These are phyloP conservation scores for Icerya purchasi DNA, from an alignment of 2,888 invertebrate genomes.

Conservation along the genomic window DNA sequence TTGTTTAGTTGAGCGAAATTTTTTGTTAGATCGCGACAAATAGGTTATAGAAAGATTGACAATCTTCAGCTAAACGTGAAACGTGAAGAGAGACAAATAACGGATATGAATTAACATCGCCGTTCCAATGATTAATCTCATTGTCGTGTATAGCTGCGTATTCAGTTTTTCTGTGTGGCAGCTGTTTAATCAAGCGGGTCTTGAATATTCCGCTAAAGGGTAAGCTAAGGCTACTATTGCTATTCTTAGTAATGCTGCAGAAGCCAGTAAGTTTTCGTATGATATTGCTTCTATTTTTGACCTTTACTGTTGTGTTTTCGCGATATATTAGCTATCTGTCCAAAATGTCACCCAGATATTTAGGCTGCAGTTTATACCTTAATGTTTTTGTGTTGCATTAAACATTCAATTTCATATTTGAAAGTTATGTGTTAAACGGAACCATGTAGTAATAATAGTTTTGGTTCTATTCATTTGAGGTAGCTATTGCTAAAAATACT, in stretches of 20 bases:
- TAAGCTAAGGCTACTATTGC: conserved; percentile 10
- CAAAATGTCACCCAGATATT: conserved; percentile 17
- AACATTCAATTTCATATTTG: neutral
- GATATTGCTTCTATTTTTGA: conserved; percentile 15
- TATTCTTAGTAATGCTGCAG: conserved; percentile 12
- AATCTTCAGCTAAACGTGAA: too few species aligned
- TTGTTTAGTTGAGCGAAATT: too few species aligned
- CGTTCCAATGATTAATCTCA: neutral
- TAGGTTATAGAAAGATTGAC: too few species aligned
- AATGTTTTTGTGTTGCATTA: neutral
- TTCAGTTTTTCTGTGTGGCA: neutral
- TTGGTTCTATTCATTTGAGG: neutral
- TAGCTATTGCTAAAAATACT: neutral
- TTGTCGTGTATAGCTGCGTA: neutral
- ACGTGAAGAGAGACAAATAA: neutral
- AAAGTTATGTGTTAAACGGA: neutral
- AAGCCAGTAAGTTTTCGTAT: conserved; percentile 13
- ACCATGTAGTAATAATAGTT: neutral
- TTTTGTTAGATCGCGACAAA: too few species aligned
- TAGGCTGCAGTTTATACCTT: conserved; percentile 11
- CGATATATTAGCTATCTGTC: conserved; percentile 16
- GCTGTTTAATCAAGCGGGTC: neutral
- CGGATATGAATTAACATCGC: neutral
- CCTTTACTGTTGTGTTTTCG: conserved; percentile 13
- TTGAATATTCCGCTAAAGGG: neutral